phyloP scores from a whole-genome alignment of 2,797 vertebrate genomes.

The Urophycis tenuis region DNA sequence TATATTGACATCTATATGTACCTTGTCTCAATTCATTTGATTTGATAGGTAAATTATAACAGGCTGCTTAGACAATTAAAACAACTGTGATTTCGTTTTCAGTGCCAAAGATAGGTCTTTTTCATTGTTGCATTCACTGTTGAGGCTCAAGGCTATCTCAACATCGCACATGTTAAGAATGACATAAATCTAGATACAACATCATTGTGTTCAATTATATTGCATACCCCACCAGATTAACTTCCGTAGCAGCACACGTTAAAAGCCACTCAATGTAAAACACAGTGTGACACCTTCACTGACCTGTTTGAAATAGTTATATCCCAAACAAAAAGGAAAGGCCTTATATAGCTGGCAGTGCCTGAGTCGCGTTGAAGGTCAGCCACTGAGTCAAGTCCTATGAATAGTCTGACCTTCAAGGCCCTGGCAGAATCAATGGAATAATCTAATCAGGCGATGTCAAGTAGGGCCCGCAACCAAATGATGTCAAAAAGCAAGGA shows the following conservation, averaged over 20 bases:
- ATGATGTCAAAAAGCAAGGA: constrained; percentile 44
- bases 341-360: constrained; percentile 12
- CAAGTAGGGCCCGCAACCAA: constrained; percentile 46
- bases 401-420: constrained; percentile 51
- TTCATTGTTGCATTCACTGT: constrained; percentile 4
- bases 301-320: not conserved
- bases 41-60: not conserved
- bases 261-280: not conserved
- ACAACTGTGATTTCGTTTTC: not conserved
- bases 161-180: not conserved
- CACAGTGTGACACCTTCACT: not conserved
- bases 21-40: not conserved
- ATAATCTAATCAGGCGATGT: constrained; percentile 59
- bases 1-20: not conserved
- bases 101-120: not conserved
- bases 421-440: constrained; percentile 52
- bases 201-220: not conserved
- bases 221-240: not conserved
- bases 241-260: not conserved
- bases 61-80: not conserved
- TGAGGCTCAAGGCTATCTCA: not conserved
- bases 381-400: constrained; percentile 43
- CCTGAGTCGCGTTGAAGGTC: constrained; percentile 54
- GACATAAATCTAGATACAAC: not conserved
- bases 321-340: not conserved